These are phyloP conservation scores for Taurulus bubalis DNA, from an alignment of 2,113 vertebrate genomes.

Conservation along the genomic window DNA sequence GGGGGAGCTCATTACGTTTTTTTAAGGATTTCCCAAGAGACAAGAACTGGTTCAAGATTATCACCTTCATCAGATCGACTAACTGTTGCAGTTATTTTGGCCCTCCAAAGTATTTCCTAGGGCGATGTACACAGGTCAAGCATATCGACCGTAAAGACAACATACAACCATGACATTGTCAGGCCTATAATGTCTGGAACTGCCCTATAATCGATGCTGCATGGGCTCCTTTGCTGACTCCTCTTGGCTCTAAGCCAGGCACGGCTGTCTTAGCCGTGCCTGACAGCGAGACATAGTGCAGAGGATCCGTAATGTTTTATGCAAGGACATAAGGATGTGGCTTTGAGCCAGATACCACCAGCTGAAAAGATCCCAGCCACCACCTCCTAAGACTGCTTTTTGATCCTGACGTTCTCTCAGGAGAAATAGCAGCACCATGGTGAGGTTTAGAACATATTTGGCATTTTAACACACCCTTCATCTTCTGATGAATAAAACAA, in stretches of 20 bases:
- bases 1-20: neutral
- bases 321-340: slow-evolving; percentile 60
- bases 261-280: slow-evolving; percentile 45
- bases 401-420: slow-evolving; percentile 39
- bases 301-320: slow-evolving; percentile 64
- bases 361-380: slow-evolving; percentile 33
- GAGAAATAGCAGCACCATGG: neutral
- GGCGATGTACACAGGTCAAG: slow-evolving; percentile 7
- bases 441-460: slow-evolving; percentile 17
- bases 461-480: slow-evolving; percentile 36
- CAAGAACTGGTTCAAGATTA: neutral
- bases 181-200: slow-evolving; percentile 48
- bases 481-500: slow-evolving; percentile 43
- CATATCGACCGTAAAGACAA: slow-evolving; percentile 39
- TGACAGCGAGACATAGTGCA: slow-evolving; percentile 54
- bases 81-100: neutral
- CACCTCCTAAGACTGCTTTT: slow-evolving; percentile 47
- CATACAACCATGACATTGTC: slow-evolving; percentile 61
- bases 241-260: slow-evolving; percentile 48
- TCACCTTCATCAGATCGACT: neutral
- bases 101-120: neutral
- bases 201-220: slow-evolving; percentile 57
- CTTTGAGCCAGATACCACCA: slow-evolving; percentile 51
- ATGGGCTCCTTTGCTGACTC: slow-evolving; percentile 59
- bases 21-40: neutral